Conservation (phyloP, 1,140 invertebrate genomes). For the Spodoptera litura region DNA sequence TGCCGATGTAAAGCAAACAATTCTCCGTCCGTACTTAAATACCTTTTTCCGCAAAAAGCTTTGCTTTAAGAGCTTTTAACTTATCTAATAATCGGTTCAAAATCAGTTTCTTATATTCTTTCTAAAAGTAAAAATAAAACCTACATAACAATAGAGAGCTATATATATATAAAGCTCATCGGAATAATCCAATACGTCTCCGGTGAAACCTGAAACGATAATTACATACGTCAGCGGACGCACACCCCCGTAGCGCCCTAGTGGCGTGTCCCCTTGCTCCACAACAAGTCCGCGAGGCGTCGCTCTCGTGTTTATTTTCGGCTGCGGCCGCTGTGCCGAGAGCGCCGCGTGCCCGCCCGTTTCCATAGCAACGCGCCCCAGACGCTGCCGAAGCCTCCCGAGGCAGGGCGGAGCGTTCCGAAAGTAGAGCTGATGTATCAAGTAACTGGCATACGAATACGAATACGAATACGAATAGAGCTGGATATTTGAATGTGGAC, state of each 20-base stretch:
- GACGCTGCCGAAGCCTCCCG: slow-evolving; percentile 70
- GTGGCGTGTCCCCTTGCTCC: slow-evolving; percentile 45
- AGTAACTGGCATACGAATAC: slow-evolving; percentile 25
- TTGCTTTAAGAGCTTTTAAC: neutral
- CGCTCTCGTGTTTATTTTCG: slow-evolving; percentile 80
- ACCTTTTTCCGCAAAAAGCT: neutral
- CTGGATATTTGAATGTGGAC: slow-evolving; percentile 34
- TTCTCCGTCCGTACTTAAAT: neutral
- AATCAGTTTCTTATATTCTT: neutral
- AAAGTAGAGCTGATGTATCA: slow-evolving; percentile 51
- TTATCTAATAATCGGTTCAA: neutral
- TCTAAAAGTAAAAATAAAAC: neutral
- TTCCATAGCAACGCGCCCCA: slow-evolving; percentile 78
- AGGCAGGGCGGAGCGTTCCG: slow-evolving; percentile 59
- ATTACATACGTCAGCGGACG: slow-evolving; percentile 50
- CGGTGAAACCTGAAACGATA: slow-evolving; percentile 44
- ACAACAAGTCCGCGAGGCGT: slow-evolving; percentile 54
- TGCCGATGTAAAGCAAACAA: slow-evolving; percentile 23
- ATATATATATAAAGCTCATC: slow-evolving; percentile 6
- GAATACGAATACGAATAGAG: slow-evolving; percentile 34
- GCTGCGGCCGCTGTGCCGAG: slow-evolving; percentile 66
- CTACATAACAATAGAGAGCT: neutral
- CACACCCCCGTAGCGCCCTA: slow-evolving; percentile 30
- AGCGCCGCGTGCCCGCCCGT: slow-evolving; percentile 72
- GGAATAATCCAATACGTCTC: slow-evolving; percentile 38